Base-by-base conservation (phyloP, 2,888 invertebrate genomes). In the Pollenia labialis region DNA sequence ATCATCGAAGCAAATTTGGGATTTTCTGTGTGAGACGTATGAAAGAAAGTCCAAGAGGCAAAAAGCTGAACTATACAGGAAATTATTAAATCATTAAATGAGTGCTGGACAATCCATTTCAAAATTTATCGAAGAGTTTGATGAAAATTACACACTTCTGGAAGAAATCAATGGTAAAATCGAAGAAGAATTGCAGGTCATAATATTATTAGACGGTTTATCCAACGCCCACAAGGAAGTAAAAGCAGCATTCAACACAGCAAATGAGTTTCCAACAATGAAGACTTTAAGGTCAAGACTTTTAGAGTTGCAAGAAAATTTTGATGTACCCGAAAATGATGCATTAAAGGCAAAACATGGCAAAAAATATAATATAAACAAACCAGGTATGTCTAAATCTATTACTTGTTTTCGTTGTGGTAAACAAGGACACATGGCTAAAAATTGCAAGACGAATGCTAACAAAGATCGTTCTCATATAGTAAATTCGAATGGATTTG, bases 201-300 rank as follows among this genome's bases (percentile, higher is more conserved):
- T 23, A 23, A 23, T 23, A 23, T 23, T 23, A 23, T 23, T 23
- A 23, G 18, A 23, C 18, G 18, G 18, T 23, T 23, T 23, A 23
- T 54, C 16, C 3, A 54, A 40, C 42, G 40, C 52, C 12, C n/a
- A 71, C 16, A 42, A 54, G n/a, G 54, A 54, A 32, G 11, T 71
- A 12, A 71, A 71, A 16, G 54, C 69, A 54, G 69, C 54, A 32
- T 71, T 71, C 18, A 54, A 71, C 16, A 68, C 32, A 40, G 40
- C 42, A n/a, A 42, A 40, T 40, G 42, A 71, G 18, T 23, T 23
- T 23, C 18, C 18, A 23, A 23, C 18, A 23, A 23, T 23, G 18
- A 23, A 23, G 18, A 23, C 52, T n/a, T 32, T 54, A 52, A 14
- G 54, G 16, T 69, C 54, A 54, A 69, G 52, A 54, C 54, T 69